Base-by-base conservation (phyloP, 1,140 invertebrate species). In the Whitmania pigra region DNA sequence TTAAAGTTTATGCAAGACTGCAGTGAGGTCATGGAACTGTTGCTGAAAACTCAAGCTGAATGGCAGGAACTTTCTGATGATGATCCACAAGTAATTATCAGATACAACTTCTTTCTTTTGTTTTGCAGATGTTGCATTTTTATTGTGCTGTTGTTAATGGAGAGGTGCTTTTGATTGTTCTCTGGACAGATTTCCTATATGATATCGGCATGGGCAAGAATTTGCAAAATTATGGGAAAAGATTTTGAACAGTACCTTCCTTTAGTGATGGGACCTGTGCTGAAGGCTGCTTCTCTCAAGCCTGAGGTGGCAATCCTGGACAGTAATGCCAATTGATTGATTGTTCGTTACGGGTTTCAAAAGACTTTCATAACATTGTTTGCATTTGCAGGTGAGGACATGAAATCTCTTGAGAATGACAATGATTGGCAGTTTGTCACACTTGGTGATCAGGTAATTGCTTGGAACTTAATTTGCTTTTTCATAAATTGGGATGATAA, bases 401-500 rank as follows among this genome's bases (percentile, higher is more conserved):
- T 83, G 69, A 79, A 82, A 76, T 88, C 88, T 57, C 87, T 95
- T 63, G 91, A 94, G 78, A 88, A 88, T 67, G 93, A 96, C 80
- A 87, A 91, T 11, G 94, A 98, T 77, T 99, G 96, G 95, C 92
- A 97, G 77, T 97, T 98, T 82, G 91, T 99, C 27, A 93, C 91
- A 18, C 85, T 99, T 7, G 94, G 94, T 6, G 94, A 99, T 79
- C 92, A 95, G 81, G 83, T 84, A 75, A 76, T 73, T 69, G 49
- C 0, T 49, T 49, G 9, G 9, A 1, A 49, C 13, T 49, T 49
- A 36, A 49, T 49, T 49, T 0, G 13, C 17, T 49, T 31, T 40
- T 15, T 15, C n/a, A 25, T 43, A 60, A 17, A 7, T 22, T 13
- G 53, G 63, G 67, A 66, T 63, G 18, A 25, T 63, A 63, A 25